Evolutionary conservation across 2,113 vertebrate species (phyloP), one percentile per base, ranked within the genome.

Genomic region (Trinectes maculatus): DNA sequence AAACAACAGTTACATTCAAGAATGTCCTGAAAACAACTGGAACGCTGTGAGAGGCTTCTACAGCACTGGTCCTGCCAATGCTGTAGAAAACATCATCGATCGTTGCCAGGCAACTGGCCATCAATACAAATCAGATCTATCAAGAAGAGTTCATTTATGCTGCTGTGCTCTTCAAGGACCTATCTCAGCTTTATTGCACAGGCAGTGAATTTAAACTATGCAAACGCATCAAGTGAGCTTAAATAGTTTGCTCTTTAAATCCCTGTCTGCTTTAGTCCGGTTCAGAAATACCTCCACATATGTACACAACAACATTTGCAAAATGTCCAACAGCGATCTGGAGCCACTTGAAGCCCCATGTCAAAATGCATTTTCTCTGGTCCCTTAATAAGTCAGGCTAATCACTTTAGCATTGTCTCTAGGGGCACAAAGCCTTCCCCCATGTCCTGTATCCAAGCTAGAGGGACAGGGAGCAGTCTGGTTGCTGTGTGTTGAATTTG

Each of bases 401-500:
- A 90, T 86, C 82, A 85, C 84, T 84, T 88, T 64, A 84, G 71
- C 69, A 67, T 83, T 83, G 87, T 89, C 82, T 87, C 71, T 40
- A 4, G 53, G 37, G 58, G 31, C 37, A 84, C 82, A 87, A 84
- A 58, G 77, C 49, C 57, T 63, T 62, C 64, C 64, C 71, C 75
- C 71, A 76, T 78, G 72, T 57, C 26, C 79, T 74, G 79, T 57
- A 66, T 66, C 59, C 73, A 53, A 71, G 63, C n/a, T 6, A 75
- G 72, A 58, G 62, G 16, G 12, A 22, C 33, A 58, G 58, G 71
- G 78, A 79, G 70, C 40, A 18, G 71, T 37, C 59, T 71, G 34
- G 66, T 71, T 67, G 74, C 42, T 60, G 74, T 85, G 85, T 88
- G 87, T 85, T 87, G 85, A 90, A 91, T 92, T 80, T 91, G 81